A percentile compares a stretch with the other conserved stretches of the same genome.
phyloP scores from a whole-genome alignment of 2,113 vertebrate species.

The Ifrita kowaldi region DNA sequence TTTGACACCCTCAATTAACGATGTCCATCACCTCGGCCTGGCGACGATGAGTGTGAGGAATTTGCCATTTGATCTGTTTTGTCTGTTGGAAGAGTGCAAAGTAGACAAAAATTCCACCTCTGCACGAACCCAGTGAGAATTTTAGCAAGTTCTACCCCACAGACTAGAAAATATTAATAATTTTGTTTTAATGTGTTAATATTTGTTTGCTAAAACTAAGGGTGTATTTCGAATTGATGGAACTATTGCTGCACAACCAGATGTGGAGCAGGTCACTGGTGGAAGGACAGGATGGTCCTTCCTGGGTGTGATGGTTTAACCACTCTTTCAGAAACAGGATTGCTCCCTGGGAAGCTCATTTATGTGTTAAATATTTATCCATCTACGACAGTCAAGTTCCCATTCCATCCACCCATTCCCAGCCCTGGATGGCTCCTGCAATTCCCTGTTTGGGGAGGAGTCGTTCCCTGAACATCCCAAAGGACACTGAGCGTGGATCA shows the following conservation, averaged over 20 bases:
- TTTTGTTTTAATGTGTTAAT: not conserved
- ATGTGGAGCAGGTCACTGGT: not conserved
- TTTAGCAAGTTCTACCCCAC: not conserved
- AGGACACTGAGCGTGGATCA: rapidly evolving
- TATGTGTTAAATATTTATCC: not conserved
- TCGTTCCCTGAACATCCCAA: not conserved
- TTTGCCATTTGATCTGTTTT: conserved; percentile 21
- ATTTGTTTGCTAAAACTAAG: not conserved
- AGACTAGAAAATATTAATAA: not conserved
- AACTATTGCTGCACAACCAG: not conserved
- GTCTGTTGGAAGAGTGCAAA: not conserved
- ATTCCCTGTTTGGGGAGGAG: not conserved
- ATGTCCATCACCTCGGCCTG: not conserved
- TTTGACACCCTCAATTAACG: conserved; percentile 58
- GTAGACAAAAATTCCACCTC: not conserved
- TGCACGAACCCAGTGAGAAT: not conserved
- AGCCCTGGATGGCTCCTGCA: not conserved
- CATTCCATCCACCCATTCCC: not conserved
- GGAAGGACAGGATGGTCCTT: not conserved
- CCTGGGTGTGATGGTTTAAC: not conserved
- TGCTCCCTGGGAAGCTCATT: not conserved
- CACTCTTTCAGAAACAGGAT: not conserved
- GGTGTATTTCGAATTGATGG: not conserved
- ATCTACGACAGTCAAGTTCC: not conserved
- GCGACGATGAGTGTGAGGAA: not conserved